Base-by-base conservation (phyloP, 1,140 invertebrate species). In the Macrosteles quadrilineatus region DNA sequence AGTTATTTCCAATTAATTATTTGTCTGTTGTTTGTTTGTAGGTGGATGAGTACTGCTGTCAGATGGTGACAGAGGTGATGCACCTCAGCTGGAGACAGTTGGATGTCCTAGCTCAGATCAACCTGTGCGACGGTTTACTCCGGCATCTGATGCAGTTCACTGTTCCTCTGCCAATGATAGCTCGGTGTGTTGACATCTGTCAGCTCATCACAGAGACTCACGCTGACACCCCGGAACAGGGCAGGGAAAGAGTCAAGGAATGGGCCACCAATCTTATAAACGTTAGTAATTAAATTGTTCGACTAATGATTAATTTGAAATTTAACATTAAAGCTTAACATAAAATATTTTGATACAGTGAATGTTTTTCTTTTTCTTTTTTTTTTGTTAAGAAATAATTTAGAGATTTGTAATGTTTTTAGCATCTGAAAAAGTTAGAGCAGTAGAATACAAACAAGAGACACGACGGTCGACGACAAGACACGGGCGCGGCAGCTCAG, bases 1-100 rank as follows among this genome's bases (percentile, higher is more conserved):
- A n/a, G n/a, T n/a, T n/a, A n/a, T n/a, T n/a, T n/a, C n/a, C n/a
- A n/a, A n/a, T n/a, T n/a, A n/a, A n/a, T n/a, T n/a, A n/a, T n/a
- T n/a, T n/a, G n/a, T n/a, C n/a, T n/a, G n/a, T n/a, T n/a, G n/a
- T n/a, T n/a, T n/a, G n/a, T n/a, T 69, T 71, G 6, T 50, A 75
- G 75, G 55, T 64, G 19, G 65, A 64, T 43, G 59, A 72, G 40
- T 67, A 67, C 31, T 32, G 31, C 30, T 73, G 70, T 43, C 73
- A 72, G 50, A 31, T 74, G n/a, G 69, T 75, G 9, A 53, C 73
- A 12, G 72, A 74, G 45, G 63, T 67, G 14, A 23, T 75, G 30
- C 65, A 62, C 43, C 43, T 72, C 1, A 73, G 71, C 63, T 74
- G 72, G 67, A 36, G 40, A n/a, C 21, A 69, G 23, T 50, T 74